Evolutionary conservation across 1,140 invertebrate species (phyloP), one percentile per base, ranked within the genome.

Genomic region (Drosophila repleta): DNA sequence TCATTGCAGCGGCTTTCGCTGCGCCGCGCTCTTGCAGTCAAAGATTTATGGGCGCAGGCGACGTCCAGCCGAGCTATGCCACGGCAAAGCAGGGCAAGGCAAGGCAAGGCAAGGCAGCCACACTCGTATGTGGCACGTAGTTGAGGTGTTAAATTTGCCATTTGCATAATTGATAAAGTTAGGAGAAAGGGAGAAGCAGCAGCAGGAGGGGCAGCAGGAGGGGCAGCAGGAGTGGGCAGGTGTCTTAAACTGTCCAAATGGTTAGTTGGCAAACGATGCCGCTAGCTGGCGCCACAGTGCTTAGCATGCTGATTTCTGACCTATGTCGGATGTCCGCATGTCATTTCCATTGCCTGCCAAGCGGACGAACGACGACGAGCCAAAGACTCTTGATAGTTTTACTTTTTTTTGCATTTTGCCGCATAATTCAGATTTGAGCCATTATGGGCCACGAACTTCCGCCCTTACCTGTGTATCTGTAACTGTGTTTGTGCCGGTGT

Each of bases 141-240:
- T 55, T 66, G 62, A 87, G 78, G 82, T 87, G 82, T 82, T 87
- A 87, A 82, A 88, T 87, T 85, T 82, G 56, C 82, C 66, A 85
- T 85, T 85, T 85, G 70, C 82, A 85, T 87, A 87, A 87, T 87
- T 87, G 78, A 87, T 87, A 87, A 82, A 78, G 69, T 80, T 70
- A 55, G 55, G 80, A 65, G 24, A 51, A 43, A 39, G 67, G 41
- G 48, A 35, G 56, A 21, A 62, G n/a, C n/a, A 46, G 43, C 37
- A 5, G 45, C 15, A 32, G 29, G 15, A 7, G 35, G 57, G 1
- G 29, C 6, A 29, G 29, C 45, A 64, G 43, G 48, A 29, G 56
- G 21, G 55, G n/a, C n/a, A 43, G 43, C 39, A 8, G 45, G 20
- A 32, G 29, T n/a, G 4, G 35, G 57, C 56, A 15, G 39, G n/a